A percentile compares a stretch with the other conserved stretches of the same genome.
Conservation (phyloP, 2,113 vertebrate species). For the Tragelaphus scriptus region DNA sequence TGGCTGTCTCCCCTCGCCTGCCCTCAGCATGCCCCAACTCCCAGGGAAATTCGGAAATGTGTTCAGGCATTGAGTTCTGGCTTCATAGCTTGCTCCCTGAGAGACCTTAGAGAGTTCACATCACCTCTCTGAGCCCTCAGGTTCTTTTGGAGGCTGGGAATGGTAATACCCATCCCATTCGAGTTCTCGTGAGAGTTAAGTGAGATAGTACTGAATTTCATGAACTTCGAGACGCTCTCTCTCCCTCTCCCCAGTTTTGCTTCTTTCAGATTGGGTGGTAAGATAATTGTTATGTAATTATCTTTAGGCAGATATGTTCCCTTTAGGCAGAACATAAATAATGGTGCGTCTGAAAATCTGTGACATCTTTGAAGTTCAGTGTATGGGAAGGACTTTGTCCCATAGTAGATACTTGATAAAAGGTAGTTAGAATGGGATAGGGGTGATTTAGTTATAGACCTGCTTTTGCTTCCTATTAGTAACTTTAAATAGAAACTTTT, state of each 20-base stretch:
- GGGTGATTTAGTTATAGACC: neutral
- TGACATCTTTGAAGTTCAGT: neutral
- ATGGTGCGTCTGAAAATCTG: neutral
- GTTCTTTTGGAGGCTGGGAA: neutral
- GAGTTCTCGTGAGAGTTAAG: neutral
- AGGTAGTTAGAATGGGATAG: neutral
- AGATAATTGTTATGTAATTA: neutral
- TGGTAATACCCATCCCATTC: too few species aligned
- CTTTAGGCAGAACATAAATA: neutral
- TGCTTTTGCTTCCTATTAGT: neutral
- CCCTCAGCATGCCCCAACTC: rapidly evolving
- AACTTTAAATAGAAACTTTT: constrained; percentile 19
- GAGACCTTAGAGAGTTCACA: neutral
- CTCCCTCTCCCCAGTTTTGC: neutral
- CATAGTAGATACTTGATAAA: neutral
- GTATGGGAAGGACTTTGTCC: neutral
- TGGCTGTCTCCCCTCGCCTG: neutral
- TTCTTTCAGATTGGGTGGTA: neutral
- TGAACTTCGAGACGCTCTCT: neutral
- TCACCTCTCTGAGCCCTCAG: neutral
- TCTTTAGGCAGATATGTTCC: neutral
- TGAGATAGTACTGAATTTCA: neutral
- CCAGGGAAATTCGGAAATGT: neutral
- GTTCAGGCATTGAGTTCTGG: neutral
- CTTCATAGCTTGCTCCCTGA: neutral